Conservation (phyloP, 2,113 vertebrate species). For the Sapajus apella region DNA sequence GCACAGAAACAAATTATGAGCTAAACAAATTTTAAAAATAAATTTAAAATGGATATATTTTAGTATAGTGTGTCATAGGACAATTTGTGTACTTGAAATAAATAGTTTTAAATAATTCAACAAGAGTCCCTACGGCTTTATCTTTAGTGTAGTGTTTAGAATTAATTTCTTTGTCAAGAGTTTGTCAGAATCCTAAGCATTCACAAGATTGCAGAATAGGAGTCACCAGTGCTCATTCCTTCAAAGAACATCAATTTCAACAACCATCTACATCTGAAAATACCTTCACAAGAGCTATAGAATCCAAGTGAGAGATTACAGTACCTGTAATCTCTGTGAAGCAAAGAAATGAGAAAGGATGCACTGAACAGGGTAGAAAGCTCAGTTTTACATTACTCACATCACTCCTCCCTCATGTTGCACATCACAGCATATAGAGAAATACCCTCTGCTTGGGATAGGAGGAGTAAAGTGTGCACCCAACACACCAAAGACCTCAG, state of each 20-base stretch:
- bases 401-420: background rate
- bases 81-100: background rate
- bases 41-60: background rate
- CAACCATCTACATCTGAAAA: background rate
- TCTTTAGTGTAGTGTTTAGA: background rate
- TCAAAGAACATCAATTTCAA: background rate
- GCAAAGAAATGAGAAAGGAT: background rate
- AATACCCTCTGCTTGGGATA: background rate
- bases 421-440: background rate
- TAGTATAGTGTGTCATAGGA: background rate
- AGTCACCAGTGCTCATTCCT: background rate
- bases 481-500: background rate
- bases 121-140: background rate
- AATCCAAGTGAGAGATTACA: background rate
- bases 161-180: background rate
- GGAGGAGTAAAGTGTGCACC: background rate
- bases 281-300: background rate
- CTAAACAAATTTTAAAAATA: background rate
- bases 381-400: background rate
- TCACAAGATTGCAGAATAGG: background rate
- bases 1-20: background rate
- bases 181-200: background rate
- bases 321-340: background rate
- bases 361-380: background rate
- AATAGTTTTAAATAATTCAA: background rate